Conservation (phyloP, 2,113 vertebrate genomes). For the Toxotes jaculatrix region DNA sequence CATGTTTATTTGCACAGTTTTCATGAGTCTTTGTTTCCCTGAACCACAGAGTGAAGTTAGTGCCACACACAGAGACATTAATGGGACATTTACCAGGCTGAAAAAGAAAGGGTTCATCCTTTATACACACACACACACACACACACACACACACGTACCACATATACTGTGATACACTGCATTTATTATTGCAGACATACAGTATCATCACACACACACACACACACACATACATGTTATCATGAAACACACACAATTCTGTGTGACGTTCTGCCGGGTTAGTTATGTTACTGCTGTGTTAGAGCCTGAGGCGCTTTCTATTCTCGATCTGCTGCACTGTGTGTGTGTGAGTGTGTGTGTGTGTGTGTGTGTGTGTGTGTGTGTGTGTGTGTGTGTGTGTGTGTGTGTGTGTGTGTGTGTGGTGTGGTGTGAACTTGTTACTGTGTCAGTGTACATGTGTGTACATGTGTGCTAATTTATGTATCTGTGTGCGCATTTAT, state of each 20-base stretch:
- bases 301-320: slow-evolving; percentile 44
- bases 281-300: slow-evolving; percentile 28
- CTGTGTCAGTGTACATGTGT: background rate
- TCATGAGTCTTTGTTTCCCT: too few relatives aligned
- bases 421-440: background rate
- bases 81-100: too few relatives aligned
- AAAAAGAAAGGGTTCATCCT: too few relatives aligned
- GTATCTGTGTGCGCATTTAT: background rate
- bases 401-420: slow-evolving; percentile 18
- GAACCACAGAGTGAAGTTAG: too few relatives aligned
- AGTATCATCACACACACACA: slow-evolving; percentile 32
- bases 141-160: background rate
- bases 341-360: slow-evolving; percentile 34
- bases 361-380: background rate
- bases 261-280: slow-evolving; percentile 41
- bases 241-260: slow-evolving; percentile 14
- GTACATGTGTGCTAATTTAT: background rate
- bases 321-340: slow-evolving; percentile 12
- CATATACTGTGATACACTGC: background rate
- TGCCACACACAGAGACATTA: too few relatives aligned
- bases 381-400: background rate
- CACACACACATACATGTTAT: background rate
- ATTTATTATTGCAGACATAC: background rate
- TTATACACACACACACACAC: background rate
- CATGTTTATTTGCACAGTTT: too few relatives aligned